Conservation (phyloP, 1,140 invertebrate genomes). For the Elysia chlorotica region DNA sequence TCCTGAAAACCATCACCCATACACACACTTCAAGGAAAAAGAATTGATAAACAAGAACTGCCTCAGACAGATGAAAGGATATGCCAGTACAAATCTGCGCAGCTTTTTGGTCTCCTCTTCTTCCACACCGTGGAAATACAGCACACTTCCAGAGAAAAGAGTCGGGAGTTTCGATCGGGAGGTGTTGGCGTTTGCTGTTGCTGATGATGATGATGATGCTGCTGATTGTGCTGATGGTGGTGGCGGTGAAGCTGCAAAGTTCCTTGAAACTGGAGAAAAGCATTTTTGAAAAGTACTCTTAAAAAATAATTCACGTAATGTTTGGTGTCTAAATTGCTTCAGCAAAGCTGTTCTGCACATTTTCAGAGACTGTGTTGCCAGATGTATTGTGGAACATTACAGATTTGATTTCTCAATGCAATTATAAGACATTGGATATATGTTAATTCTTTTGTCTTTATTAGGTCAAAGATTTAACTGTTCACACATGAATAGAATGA, state of each 20-base stretch:
- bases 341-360: too few species aligned
- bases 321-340: neutral
- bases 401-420: neutral
- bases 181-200: neutral
- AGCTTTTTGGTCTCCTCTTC: constrained; percentile 38
- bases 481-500: too few species aligned
- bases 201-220: neutral
- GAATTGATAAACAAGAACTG: neutral
- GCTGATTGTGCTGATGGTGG: neutral
- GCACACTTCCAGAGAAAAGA: constrained; percentile 36
- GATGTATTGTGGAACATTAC: neutral
- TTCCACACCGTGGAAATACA: constrained; percentile 42
- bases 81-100: constrained; percentile 53
- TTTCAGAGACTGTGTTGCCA: neutral
- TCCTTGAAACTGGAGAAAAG: neutral
- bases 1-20: too few species aligned
- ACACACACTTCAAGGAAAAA: neutral
- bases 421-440: too few species aligned
- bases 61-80: constrained; percentile 44
- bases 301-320: neutral
- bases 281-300: neutral
- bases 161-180: constrained; percentile 9
- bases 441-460: too few species aligned
- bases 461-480: too few species aligned
- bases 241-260: neutral